Percentiles rank a stretch among this genome's conserved stretches.
phyloP scores from a whole-genome alignment of 2,888 invertebrate genomes.

The Tigriopus californicus region DNA sequence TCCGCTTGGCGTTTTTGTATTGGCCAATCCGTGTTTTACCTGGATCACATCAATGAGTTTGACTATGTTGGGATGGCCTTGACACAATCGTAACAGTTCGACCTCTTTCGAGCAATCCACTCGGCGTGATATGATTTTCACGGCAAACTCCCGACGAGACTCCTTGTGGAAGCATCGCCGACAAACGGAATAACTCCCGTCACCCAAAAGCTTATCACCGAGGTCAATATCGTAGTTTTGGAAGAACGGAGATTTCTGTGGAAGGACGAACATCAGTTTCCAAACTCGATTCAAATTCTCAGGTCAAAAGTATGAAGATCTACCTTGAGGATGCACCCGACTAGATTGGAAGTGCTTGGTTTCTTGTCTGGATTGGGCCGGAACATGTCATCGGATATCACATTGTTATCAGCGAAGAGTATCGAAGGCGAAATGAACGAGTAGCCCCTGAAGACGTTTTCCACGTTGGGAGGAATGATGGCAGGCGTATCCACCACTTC shows the following conservation, averaged over 20 bases:
- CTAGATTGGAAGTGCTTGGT: constrained; percentile 31
- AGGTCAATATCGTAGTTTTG: constrained; percentile 56
- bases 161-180: constrained; percentile 53
- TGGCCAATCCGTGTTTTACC: constrained; percentile 40
- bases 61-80: constrained; percentile 74
- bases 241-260: constrained; percentile 65
- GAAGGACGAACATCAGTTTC: constrained; percentile 17
- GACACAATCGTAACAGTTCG: constrained; percentile 55
- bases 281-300: background rate
- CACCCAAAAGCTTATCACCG: constrained; percentile 50
- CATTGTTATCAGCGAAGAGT: constrained; percentile 47
- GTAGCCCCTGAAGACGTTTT: constrained; percentile 81
- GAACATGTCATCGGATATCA: constrained; percentile 52
- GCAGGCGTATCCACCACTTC: constrained; percentile 78
- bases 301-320: too few relatives aligned
- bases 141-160: constrained; percentile 58
- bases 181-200: constrained; percentile 75
- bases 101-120: constrained; percentile 53
- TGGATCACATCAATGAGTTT: constrained; percentile 60
- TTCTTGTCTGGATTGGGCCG: constrained; percentile 32
- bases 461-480: constrained; percentile 53
- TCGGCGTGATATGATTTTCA: constrained; percentile 57
- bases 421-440: constrained; percentile 88
- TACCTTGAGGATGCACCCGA: constrained; percentile 40
- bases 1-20: background rate